Conservation (phyloP, 2,113 vertebrate species). For the Dunckerocampus dactyliophorus region DNA sequence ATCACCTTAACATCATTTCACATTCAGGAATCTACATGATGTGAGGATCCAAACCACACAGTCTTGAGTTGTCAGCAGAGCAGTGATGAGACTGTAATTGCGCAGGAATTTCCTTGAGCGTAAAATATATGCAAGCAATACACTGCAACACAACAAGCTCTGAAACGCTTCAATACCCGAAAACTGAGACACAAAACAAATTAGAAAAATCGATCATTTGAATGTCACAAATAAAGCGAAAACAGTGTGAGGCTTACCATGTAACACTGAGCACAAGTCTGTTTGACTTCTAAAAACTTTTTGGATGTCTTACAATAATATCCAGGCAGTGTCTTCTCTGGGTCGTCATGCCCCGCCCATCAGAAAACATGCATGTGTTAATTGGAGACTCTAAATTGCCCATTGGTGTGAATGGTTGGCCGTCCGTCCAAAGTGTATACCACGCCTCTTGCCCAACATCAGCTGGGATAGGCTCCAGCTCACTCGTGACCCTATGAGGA, state of each 20-base stretch:
- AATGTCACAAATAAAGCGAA: neutral
- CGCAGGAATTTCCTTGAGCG: neutral
- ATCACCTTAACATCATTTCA: conserved; percentile 47
- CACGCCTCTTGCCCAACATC: no score
- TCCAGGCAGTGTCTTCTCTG: no score
- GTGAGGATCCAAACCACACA: neutral
- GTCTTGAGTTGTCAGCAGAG: neutral
- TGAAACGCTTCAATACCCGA: neutral
- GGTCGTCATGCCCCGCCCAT: no score
- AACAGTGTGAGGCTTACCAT: neutral
- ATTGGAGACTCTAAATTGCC: no score
- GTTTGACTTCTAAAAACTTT: conserved; percentile 13
- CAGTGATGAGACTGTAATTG: neutral
- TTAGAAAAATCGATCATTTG: conserved; percentile 3
- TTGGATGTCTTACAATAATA: conserved; percentile 14
- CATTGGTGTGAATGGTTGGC: no score
- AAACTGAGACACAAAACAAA: neutral
- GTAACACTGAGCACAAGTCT: neutral
- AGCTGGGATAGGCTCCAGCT: no score
- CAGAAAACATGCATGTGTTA: no score
- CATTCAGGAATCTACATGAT: conserved; percentile 18
- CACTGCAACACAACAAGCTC: neutral
- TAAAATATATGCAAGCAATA: conserved; percentile 1
- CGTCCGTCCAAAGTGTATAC: no score
- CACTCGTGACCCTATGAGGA: no score